A percentile compares a stretch with the other conserved stretches of the same genome.
Evolutionary conservation across 2,797 vertebrate genomes (phyloP).

Genomic region (Uromys caudimaculatus): DNA sequence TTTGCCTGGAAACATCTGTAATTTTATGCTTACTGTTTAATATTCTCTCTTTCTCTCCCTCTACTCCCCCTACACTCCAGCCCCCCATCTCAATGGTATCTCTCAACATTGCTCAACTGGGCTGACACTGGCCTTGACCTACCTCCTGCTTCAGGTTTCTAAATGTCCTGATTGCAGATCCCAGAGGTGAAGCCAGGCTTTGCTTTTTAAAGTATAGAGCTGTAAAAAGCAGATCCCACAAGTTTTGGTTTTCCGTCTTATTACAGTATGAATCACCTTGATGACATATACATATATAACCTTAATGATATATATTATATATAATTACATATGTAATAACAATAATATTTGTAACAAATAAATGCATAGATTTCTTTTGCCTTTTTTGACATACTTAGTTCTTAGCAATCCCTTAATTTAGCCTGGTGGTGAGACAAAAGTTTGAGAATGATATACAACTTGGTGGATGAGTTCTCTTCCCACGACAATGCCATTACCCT

Average conservation of each 20-base stretch:
- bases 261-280: neutral
- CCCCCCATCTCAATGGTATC: neutral
- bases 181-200: neutral
- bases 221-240: neutral
- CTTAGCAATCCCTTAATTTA: neutral
- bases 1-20: neutral
- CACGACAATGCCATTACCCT: neutral
- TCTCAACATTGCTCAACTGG: neutral
- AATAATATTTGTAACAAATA: neutral
- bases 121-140: neutral
- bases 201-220: neutral
- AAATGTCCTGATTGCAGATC: neutral
- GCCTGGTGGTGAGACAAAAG: neutral
- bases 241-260: neutral
- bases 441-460: conserved; percentile 1
- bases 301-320: neutral
- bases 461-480: neutral
- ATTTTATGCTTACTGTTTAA: neutral
- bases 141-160: neutral
- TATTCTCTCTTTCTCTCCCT: neutral
- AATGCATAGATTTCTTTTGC: neutral
- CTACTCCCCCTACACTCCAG: neutral
- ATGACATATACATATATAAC: neutral
- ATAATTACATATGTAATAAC: neutral
- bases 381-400: neutral